These are phyloP conservation scores for Pygoscelis antarcticus DNA, from an alignment of 2,113 vertebrate genomes.

Conservation along the genomic window DNA sequence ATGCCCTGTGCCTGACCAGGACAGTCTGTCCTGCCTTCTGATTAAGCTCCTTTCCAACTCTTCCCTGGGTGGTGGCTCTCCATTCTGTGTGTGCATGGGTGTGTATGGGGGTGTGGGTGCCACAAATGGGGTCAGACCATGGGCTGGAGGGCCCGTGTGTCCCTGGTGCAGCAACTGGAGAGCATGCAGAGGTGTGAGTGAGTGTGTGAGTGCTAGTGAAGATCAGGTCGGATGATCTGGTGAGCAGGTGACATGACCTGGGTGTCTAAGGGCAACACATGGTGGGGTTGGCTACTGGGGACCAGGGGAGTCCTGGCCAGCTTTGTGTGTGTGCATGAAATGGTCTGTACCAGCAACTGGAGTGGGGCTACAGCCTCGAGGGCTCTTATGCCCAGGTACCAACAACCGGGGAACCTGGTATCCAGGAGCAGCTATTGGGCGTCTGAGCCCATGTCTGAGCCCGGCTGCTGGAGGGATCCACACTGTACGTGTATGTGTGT, in stretches of 20 bases:
- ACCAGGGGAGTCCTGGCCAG: background rate
- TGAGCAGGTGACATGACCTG: background rate
- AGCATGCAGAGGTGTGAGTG: rapidly evolving
- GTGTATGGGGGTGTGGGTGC: background rate
- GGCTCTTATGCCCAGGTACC: background rate
- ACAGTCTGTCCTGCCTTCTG: background rate
- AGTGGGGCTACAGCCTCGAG: background rate
- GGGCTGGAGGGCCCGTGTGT: background rate
- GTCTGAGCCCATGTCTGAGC: background rate
- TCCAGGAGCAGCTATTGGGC: background rate
- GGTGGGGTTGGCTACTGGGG: background rate
- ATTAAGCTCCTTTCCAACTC: background rate
- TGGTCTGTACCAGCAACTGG: background rate
- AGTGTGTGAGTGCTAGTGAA: background rate
- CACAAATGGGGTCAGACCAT: background rate
- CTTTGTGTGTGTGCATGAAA: background rate
- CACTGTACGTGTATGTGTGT: no score
- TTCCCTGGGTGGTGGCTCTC: background rate
- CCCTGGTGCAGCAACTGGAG: background rate
- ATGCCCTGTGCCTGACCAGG: background rate
- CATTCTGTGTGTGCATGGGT: background rate
- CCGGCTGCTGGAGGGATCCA: background rate
- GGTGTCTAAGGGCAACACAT: background rate
- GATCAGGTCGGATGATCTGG: background rate
- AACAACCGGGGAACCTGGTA: background rate